phyloP scores from a whole-genome alignment of 1,140 invertebrate species.

The Drosophila mayri region DNA sequence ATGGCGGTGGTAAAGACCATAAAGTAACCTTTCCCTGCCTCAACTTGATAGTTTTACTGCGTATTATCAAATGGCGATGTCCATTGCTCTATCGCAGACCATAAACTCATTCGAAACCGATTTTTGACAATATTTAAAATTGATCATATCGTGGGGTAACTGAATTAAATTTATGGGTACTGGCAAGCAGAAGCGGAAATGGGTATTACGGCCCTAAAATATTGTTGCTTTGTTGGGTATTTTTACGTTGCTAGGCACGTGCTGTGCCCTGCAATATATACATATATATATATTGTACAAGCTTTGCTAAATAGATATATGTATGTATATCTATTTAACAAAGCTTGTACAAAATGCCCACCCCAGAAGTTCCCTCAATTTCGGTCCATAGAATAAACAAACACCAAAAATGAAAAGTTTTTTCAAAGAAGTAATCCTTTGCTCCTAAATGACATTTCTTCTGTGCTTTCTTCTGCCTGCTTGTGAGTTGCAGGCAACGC shows the following conservation, averaged over 20 bases:
- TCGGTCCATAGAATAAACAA: background rate
- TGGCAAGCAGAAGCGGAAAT: slow-evolving; percentile 17
- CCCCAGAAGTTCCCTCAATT: background rate
- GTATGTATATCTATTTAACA: too few species aligned
- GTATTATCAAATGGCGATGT: slow-evolving; percentile 9
- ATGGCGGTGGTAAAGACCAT: slow-evolving; percentile 14
- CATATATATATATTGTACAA: background rate
- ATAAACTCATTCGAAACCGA: slow-evolving; percentile 18
- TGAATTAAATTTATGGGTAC: slow-evolving; percentile 5
- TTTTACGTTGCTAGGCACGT: background rate
- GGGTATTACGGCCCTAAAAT: background rate
- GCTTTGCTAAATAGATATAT: too few species aligned
- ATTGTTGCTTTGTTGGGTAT: background rate
- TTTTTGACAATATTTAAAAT: slow-evolving; percentile 11
- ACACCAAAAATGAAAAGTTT: too few species aligned
- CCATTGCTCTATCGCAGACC: slow-evolving; percentile 1
- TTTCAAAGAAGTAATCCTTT: too few species aligned
- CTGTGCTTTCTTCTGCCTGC: too few species aligned
- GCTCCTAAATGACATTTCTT: too few species aligned
- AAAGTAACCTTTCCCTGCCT: slow-evolving; percentile 6
- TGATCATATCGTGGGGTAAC: slow-evolving; percentile 2
- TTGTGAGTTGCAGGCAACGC: background rate
- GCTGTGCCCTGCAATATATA: background rate
- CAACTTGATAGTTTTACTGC: slow-evolving; percentile 2
- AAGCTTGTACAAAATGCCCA: background rate